Base-by-base conservation (phyloP, 2,797 vertebrate genomes). In the Chloroceryle amazona region DNA sequence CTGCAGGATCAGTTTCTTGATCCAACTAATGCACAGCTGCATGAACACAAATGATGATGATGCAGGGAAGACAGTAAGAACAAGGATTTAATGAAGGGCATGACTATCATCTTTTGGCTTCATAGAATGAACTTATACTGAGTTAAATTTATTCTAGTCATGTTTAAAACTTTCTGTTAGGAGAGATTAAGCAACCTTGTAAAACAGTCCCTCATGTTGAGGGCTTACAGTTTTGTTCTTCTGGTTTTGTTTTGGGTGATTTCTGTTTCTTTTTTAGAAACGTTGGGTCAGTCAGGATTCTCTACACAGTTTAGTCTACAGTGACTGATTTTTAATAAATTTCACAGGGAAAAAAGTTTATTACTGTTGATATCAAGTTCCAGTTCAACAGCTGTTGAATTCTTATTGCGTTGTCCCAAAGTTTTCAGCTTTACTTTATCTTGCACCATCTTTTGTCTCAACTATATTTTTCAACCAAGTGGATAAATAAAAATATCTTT, bases 21-120 rank as follows among this genome's bases (percentile, higher is more conserved):
- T 82, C 25, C 63, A 75, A 16, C 78, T 79, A 81, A 58, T 49
- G 72, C 91, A 60, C 75, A 81, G 89, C 87, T 93, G 93, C 93
- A 88, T 95, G 93, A 86, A 20, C 58, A 89, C 35, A 67, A 60
- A 46, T 49, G 81, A 41, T 49, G 81, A 41, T 60, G 31, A 28
- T 61, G 79, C 57, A 90, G 95, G 44, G 18, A 80, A 87, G 35
- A 62, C 0, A 26, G 31, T n/a, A 62, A n/a, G 58, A 89, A 25
- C 12, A 65, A 89, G 33, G 37, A n/a, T 49, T 73, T 65, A 44
- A 20, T 51, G 21, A 75, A 75, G 44, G 41, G 20, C 37, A 39
- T n/a, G 20, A 10, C 33, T 57, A 2, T 31, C 0, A 0, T 52
- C 42, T 76, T 84, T 88, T 73, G 13, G n/a, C 28, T 62, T 20